phyloP scores from a whole-genome alignment of 2,797 vertebrate genomes.

The Todus mexicanus region DNA sequence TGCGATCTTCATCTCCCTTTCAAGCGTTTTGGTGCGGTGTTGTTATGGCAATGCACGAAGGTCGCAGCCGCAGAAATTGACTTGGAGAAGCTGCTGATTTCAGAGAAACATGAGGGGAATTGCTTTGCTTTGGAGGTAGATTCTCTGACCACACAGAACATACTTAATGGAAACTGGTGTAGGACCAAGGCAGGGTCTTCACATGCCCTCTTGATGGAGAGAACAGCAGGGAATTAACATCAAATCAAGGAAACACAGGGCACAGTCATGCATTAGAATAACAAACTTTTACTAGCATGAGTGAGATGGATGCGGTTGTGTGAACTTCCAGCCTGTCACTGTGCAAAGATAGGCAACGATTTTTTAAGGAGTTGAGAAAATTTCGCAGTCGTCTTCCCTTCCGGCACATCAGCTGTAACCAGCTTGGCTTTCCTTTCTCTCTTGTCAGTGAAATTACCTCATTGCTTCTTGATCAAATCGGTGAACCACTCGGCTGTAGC shows the following conservation, averaged over 20 bases:
- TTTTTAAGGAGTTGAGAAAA: not conserved
- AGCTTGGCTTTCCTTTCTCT: not conserved
- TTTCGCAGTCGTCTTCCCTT: not conserved
- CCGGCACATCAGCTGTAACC: not conserved
- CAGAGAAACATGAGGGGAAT: not conserved
- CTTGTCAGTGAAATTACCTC: not conserved
- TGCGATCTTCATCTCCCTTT: not conserved
- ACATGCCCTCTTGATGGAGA: not conserved
- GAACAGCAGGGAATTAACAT: not conserved
- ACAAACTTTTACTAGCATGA: not conserved
- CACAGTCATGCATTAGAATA: not conserved
- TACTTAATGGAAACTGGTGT: not conserved
- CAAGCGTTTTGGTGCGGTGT: not conserved
- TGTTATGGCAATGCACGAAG: not conserved
- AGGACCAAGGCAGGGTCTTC: not conserved
- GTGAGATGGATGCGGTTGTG: not conserved
- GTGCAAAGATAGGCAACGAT: not conserved
- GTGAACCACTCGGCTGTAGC: not conserved
- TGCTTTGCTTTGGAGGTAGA: not conserved
- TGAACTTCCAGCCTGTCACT: not conserved
- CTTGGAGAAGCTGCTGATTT: not conserved
- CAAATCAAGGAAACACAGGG: not conserved
- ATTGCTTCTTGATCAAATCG: conserved; percentile 6
- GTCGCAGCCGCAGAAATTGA: not conserved
- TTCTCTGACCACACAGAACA: not conserved